Base-by-base conservation (phyloP, 2,797 vertebrate species). In the Diglossa cyanea region DNA sequence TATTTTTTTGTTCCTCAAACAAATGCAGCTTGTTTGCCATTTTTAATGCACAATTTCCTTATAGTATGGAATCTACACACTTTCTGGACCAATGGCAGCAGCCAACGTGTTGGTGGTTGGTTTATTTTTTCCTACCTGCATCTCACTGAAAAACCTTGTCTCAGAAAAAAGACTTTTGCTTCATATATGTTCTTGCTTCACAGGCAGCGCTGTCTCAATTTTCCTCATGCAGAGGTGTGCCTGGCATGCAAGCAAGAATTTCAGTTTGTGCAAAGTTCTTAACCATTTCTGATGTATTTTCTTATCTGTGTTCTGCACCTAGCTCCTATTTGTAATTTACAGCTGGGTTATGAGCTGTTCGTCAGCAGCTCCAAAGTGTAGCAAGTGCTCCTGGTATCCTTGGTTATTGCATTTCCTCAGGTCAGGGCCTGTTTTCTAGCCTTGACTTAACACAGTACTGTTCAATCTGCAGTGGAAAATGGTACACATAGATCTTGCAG, bases 91-190 rank as follows among this genome's bases (percentile, higher is more conserved):
- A 44, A 66, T 1, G 9, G 25, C 25, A 77, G 21, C 15, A 57
- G 37, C 9, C 58, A 68, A 1, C 0, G 0, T 21, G 6, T 16
- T 25, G 19, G 19, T 35, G 13, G 3, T 2, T 67, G 28, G 7
- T 9, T 16, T 6, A 25, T 48, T 75, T 75, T 74, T 66, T 14
- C 15, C 25, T 11, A 55, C 14, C 13, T 66, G 14, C 25, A 10
- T 51, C 68, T 85, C 0, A 0, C 15, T 61, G 45, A 44, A 62
- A 80, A 40, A 7, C 3, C 11, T 87, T 60, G 62, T 44, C 10
- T 60, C 54, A 9, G 40, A 26, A 61, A 62, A 44, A 76, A 53
- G 3, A 2, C 14, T 28, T 87, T 66, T 80, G 11, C 7, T 75
- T 80, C 70, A 7, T 11, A 3, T 45, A 7, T 33, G 13, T 11